Conservation (phyloP, 2,113 vertebrate species). For the Empidonax traillii region DNA sequence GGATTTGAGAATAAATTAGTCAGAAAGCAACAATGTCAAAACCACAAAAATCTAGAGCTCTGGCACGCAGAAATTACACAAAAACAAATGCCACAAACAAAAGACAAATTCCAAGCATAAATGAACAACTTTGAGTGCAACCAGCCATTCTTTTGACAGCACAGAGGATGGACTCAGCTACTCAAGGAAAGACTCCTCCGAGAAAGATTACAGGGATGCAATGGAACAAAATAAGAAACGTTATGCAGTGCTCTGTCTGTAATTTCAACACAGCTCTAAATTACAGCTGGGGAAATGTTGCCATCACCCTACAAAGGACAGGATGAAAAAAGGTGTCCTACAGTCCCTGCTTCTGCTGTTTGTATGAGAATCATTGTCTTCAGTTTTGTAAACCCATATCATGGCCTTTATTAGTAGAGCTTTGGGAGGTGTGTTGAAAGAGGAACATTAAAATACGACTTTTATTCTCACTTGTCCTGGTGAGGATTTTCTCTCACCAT, state of each 20-base stretch:
- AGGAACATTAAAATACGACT: not conserved
- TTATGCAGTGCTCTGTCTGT: not conserved
- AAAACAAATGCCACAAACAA: not conserved
- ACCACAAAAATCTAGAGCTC: not conserved
- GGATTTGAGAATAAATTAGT: conserved; percentile 2
- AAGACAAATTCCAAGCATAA: not conserved
- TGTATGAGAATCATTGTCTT: not conserved
- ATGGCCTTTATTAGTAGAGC: not conserved
- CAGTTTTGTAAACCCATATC: not conserved
- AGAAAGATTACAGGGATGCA: not conserved
- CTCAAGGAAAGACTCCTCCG: not conserved
- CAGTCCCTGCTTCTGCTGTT: not conserved
- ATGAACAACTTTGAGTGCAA: not conserved
- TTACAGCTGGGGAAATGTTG: not conserved
- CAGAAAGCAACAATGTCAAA: not conserved
- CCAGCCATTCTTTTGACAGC: not conserved
- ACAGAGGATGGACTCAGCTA: not conserved
- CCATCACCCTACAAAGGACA: not conserved
- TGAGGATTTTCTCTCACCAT: not conserved
- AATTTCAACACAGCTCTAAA: not conserved
- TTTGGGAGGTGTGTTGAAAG: not conserved
- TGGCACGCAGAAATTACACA: not conserved
- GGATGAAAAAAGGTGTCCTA: not conserved
- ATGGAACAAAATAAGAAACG: not conserved
- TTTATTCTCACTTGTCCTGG: not conserved